Conservation (phyloP, 2,113 vertebrate genomes). For the Myiozetetes cayanensis region DNA sequence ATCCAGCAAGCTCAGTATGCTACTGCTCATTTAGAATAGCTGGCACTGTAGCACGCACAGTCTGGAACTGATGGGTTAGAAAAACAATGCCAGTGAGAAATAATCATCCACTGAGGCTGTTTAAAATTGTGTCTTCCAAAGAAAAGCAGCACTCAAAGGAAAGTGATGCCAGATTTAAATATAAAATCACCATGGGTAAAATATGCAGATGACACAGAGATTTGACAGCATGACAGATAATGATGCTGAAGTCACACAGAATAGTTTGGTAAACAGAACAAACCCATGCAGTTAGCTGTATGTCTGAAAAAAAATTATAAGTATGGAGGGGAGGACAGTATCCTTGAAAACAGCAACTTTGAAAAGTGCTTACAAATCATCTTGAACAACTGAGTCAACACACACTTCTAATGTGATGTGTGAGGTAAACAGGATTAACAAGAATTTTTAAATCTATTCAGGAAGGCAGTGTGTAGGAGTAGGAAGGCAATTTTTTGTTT, state of each 20-base stretch:
- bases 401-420: not conserved
- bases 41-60: not conserved
- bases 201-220: not conserved
- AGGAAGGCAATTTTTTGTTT: not conserved
- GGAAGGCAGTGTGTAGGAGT: not conserved
- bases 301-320: not conserved
- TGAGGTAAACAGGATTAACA: not conserved
- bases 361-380: slow-evolving; percentile 8
- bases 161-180: not conserved
- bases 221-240: not conserved
- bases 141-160: not conserved
- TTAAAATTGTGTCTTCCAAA: not conserved
- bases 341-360: slow-evolving; percentile 2
- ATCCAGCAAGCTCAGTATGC: not conserved
- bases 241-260: not conserved
- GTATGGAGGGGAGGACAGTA: not conserved
- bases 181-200: not conserved
- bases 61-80: not conserved
- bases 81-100: not conserved
- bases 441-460: not conserved
- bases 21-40: not conserved
- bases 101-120: not conserved
- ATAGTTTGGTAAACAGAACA: not conserved
- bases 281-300: not conserved
- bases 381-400: not conserved